Conservation (phyloP, 2,113 vertebrate species). For the Numenius arquata region DNA sequence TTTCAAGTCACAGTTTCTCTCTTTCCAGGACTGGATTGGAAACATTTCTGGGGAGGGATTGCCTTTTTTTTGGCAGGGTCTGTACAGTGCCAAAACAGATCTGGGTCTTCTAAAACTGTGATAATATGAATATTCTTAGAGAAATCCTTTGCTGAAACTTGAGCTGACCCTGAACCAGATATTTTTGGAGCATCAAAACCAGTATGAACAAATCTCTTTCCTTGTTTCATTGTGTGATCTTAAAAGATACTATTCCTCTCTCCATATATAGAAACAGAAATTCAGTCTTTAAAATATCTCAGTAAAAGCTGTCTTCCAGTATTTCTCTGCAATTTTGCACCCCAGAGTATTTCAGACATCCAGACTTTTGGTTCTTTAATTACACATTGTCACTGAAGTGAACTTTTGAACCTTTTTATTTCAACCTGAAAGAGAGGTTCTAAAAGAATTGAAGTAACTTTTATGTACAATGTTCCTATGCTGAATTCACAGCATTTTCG, state of each 20-base stretch:
- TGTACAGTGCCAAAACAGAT: background rate
- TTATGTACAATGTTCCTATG: background rate
- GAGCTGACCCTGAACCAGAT: background rate
- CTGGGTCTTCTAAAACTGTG: background rate
- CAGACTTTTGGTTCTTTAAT: slow-evolving; percentile 30
- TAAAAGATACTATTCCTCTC: background rate
- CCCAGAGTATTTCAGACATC: background rate
- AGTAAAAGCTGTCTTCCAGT: background rate
- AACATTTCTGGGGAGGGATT: background rate
- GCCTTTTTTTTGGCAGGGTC: background rate
- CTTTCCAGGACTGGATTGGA: background rate
- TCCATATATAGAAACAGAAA: background rate
- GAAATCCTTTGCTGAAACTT: background rate
- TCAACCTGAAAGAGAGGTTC: background rate
- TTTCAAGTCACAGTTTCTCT: background rate
- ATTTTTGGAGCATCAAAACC: background rate
- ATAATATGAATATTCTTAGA: background rate
- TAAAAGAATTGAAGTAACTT: background rate
- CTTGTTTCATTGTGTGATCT: background rate
- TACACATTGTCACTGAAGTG: slow-evolving; percentile 18
- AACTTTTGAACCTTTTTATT: slow-evolving; percentile 34
- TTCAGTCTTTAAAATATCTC: background rate
- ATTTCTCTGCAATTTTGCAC: background rate
- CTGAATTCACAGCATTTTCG: background rate
- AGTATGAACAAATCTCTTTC: background rate